These are phyloP conservation scores for Columba janthina DNA, from an alignment of 2,113 vertebrate genomes.

Conservation along the genomic window DNA sequence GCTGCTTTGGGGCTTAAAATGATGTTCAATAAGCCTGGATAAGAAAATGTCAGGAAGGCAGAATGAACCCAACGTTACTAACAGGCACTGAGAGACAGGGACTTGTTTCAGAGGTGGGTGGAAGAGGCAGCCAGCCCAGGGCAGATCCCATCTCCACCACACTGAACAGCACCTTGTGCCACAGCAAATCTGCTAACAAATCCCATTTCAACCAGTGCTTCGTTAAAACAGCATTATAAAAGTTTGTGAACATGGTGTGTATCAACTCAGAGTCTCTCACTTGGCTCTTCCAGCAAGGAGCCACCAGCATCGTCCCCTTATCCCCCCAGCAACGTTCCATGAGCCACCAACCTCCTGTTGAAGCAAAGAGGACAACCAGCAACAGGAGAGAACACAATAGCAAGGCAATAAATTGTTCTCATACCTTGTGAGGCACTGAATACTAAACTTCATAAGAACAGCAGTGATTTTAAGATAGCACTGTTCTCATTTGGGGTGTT, in stretches of 20 bases:
- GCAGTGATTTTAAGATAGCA: background rate
- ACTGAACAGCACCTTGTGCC: accelerated
- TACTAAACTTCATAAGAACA: background rate
- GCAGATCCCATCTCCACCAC: background rate
- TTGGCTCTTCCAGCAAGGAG: background rate
- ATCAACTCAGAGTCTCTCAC: background rate
- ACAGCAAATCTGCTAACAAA: too few relatives aligned
- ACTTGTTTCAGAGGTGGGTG: background rate
- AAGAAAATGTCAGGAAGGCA: background rate
- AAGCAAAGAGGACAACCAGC: background rate
- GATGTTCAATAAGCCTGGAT: background rate
- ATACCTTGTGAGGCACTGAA: too few relatives aligned
- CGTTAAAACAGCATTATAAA: accelerated
- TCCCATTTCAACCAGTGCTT: background rate
- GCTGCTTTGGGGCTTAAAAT: background rate
- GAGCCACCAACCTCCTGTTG: accelerated
- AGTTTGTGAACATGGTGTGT: background rate
- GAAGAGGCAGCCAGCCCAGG: background rate
- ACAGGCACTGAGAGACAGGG: background rate
- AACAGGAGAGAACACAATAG: background rate
- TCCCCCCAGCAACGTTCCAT: accelerated
- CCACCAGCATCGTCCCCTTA: background rate
- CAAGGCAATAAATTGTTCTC: background rate
- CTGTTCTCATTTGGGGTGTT: background rate
- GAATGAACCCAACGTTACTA: background rate